A percentile compares a stretch with the other conserved stretches of the same genome.
These are phyloP conservation scores for Sisyra nigra DNA, from an alignment of 2,888 invertebrate genomes.

Conservation along the genomic window DNA sequence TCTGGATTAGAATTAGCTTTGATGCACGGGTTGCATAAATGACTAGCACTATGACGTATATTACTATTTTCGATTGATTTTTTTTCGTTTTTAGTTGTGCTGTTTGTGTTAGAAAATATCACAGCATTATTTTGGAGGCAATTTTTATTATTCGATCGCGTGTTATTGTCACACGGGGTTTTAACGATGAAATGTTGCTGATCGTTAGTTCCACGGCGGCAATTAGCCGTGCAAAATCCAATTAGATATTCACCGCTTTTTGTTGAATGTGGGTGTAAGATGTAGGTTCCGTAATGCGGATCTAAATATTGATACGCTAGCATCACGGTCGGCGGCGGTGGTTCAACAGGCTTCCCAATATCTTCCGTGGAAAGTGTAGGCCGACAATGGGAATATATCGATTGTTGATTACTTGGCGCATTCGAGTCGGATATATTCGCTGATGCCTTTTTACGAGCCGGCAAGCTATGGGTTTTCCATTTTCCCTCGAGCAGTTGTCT, in stretches of 20 bases:
- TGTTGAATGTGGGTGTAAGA: constrained; percentile 45
- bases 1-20: constrained; percentile 47
- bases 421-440: constrained; percentile 29
- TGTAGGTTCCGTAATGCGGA: constrained; percentile 50
- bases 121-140: constrained; percentile 27
- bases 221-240: constrained; percentile 49
- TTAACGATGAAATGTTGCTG: constrained; percentile 54
- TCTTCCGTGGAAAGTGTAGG: constrained; percentile 17
- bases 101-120: constrained; percentile 15
- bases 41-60: constrained; percentile 22
- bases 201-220: constrained; percentile 33
- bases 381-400: constrained; percentile 29
- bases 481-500: constrained; percentile 69
- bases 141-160: constrained; percentile 23
- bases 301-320: constrained; percentile 43
- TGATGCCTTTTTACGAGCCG: constrained; percentile 65
- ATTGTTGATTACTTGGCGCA: constrained; percentile 31
- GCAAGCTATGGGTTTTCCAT: constrained; percentile 81
- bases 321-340: constrained; percentile 23
- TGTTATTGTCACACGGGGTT: constrained; percentile 30
- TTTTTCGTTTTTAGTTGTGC: constrained; percentile 16
- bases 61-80: constrained; percentile 19
- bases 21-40: constrained; percentile 56
- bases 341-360: constrained; percentile 16
- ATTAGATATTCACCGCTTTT: constrained; percentile 57